Percentiles rank a stretch among this genome's conserved stretches.
Evolutionary conservation across 2,113 vertebrate species (phyloP).

Genomic region (Notarius quadriscutis): DNA sequence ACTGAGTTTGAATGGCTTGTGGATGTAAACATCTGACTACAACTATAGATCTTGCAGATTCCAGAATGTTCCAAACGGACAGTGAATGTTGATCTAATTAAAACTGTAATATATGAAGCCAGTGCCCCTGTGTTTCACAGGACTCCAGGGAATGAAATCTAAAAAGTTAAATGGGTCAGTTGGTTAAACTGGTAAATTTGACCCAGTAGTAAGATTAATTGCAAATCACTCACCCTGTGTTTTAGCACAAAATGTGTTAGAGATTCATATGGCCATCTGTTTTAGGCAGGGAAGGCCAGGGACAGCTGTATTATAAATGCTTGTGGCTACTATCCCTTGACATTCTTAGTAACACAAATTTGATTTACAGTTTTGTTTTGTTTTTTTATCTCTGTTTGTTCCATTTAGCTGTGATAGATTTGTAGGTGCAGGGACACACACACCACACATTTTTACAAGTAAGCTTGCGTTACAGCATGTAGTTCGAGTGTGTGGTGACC

Average conservation of each 20-base stretch:
- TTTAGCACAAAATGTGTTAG: background rate
- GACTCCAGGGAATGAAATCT: background rate
- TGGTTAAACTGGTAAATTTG: background rate
- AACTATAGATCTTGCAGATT: background rate
- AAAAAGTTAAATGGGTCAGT: background rate
- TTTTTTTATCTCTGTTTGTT: background rate
- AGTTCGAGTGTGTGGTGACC: background rate
- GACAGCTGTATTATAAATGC: background rate
- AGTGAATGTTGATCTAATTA: background rate
- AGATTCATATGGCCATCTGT: background rate
- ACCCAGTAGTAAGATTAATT: background rate
- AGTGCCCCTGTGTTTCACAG: background rate
- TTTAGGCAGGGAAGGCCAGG: background rate
- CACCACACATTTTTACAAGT: constrained; percentile 5
- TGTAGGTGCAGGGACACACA: background rate
- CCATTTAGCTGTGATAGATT: background rate
- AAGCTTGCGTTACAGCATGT: background rate
- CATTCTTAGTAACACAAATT: background rate
- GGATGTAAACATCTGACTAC: background rate
- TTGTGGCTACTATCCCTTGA: background rate
- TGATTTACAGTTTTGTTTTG: background rate
- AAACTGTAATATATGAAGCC: background rate
- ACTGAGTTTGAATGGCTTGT: background rate
- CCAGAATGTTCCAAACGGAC: background rate
- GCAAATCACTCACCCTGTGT: background rate